A percentile compares a stretch with the other conserved stretches of the same genome.
These are phyloP conservation scores for Lipophrys pholis DNA, from an alignment of 2,113 vertebrate species.

Conservation along the genomic window DNA sequence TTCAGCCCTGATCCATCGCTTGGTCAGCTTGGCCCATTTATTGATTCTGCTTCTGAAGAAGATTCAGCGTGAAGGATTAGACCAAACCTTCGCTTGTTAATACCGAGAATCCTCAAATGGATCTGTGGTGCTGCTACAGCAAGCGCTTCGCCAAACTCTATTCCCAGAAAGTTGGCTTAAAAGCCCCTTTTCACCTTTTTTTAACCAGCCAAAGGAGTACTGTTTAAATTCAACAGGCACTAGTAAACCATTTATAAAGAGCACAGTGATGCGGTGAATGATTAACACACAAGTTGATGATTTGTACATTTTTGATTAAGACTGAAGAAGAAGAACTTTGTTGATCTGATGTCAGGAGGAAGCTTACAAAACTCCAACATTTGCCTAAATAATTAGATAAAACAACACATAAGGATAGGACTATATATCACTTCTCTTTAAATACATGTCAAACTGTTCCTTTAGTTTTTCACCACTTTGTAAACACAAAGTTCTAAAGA, in stretches of 20 bases:
- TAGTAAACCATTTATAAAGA: no score
- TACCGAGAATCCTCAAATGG: background rate
- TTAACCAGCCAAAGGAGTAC: no score
- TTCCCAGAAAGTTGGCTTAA: no score
- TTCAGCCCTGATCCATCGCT: no score
- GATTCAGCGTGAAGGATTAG: background rate
- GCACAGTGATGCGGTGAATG: background rate
- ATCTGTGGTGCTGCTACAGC: background rate
- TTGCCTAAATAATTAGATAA: background rate
- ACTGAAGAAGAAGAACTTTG: background rate
- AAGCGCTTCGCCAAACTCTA: no score
- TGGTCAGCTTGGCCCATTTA: no score
- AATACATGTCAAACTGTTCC: background rate
- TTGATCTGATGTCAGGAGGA: conserved; percentile 15
- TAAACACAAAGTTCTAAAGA: background rate
- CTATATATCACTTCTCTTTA: background rate
- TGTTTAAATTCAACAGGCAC: no score
- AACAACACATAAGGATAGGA: background rate
- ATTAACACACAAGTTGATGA: conserved; percentile 10
- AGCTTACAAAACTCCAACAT: background rate
- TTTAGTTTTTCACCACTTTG: background rate
- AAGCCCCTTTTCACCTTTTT: no score
- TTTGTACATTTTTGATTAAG: conserved; percentile 1
- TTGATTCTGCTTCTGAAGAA: no score
- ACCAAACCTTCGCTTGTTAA: conserved; percentile 2